Evolutionary conservation across 2,888 invertebrate genomes (phyloP).

Genomic region (Eupeodes latifasciatus): DNA sequence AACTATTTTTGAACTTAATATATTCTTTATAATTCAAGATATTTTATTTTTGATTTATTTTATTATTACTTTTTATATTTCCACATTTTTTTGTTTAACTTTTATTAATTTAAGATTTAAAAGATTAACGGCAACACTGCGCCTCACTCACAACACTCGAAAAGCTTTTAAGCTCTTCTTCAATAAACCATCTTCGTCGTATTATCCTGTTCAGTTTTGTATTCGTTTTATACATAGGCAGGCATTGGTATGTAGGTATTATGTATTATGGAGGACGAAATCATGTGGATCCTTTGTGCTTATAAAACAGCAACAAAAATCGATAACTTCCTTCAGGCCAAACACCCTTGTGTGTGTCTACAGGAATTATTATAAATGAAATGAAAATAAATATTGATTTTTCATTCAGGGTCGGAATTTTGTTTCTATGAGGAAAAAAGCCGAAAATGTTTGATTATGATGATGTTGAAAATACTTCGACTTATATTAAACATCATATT

Average conservation of each 20-base stretch:
- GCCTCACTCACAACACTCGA: neutral
- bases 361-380: constrained; percentile 56
- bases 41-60: too few species aligned
- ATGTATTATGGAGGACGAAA: constrained; percentile 2
- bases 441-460: neutral
- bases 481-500: neutral
- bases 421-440: neutral
- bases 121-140: neutral
- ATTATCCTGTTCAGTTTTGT: constrained; percentile 58
- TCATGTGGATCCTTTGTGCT: constrained; percentile 48
- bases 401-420: constrained; percentile 32
- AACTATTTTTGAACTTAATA: too few species aligned
- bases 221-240: neutral
- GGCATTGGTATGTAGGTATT: neutral
- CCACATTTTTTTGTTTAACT: too few species aligned
- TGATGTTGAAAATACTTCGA: neutral
- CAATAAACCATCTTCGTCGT: constrained; percentile 36
- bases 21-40: too few species aligned
- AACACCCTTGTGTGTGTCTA: constrained; percentile 42
- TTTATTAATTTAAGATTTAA: neutral
- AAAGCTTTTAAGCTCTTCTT: constrained; percentile 65
- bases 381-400: constrained; percentile 64
- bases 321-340: constrained; percentile 62
- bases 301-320: constrained; percentile 43
- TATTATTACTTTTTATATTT: neutral